These are phyloP conservation scores for Distichodus sexfasciatus DNA, from an alignment of 2,797 vertebrate species.

Conservation along the genomic window DNA sequence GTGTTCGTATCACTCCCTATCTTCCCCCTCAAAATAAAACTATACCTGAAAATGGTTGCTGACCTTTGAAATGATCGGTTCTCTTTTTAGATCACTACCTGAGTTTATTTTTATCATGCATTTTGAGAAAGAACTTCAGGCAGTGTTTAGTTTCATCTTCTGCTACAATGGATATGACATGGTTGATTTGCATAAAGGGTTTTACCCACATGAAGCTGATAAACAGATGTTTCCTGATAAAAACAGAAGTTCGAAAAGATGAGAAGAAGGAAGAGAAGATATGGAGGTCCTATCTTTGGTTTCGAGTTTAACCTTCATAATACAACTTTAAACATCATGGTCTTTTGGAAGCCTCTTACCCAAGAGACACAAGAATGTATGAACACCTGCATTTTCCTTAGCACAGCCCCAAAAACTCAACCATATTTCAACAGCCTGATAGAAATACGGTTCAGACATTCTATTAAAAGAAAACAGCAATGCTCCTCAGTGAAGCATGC, in stretches of 20 bases:
- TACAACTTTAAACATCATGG: not conserved
- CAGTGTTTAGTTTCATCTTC: not conserved
- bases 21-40: too few species aligned
- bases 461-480: not conserved
- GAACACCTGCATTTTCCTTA: not conserved
- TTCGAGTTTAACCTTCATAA: not conserved
- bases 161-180: not conserved
- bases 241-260: slow-evolving; percentile 35
- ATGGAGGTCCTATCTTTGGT: not conserved
- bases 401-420: too few species aligned
- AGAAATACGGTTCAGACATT: not conserved
- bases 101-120: not conserved
- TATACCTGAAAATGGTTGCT: not conserved
- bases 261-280: not conserved
- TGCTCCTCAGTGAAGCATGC: not conserved
- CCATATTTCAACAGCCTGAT: not conserved
- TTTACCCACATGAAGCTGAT: not conserved
- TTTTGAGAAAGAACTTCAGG: not conserved
- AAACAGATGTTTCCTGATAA: slow-evolving; percentile 58
- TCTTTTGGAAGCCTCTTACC: not conserved
- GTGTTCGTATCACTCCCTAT: too few species aligned
- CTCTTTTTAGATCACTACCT: not conserved
- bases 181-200: slow-evolving; percentile 36
- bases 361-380: too few species aligned
- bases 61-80: not conserved